Base-by-base conservation (phyloP, 2,888 invertebrate genomes). In the Encarsia formosa region DNA sequence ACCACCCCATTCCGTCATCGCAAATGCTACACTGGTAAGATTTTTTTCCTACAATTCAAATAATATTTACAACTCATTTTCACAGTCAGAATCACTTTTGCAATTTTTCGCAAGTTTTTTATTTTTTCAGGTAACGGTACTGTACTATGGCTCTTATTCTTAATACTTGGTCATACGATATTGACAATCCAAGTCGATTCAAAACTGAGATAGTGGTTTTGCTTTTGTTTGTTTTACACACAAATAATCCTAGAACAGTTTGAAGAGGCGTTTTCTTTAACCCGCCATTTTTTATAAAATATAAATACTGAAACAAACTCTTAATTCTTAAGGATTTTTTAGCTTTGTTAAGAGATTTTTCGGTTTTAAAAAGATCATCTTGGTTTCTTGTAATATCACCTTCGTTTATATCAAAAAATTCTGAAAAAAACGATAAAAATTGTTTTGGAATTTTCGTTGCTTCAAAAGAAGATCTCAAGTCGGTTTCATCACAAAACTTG, bases 221-320 rank as follows among this genome's bases (percentile, higher is more conserved):
- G 22, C 44, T 44, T 18, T 44, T 44, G 13, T 6, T 44, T 16
- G 23, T 18, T 24, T 15, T 15, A 22, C 35, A 35, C 11, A 44
- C n/a, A 34, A 34, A 44, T 15, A 22, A n/a, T 15, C 44, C 44
- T 16, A 44, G 11, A 4, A 44, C 22, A 3, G 4, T 13, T 13
- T 44, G 44, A 16, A 35, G 34, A 13, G 44, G 44, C 15, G 44
- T 44, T 44, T 44, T 44, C n/a, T 26, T 13, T 9, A 3, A 13
- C 9, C 34, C 22, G 3, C 35, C 35, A n/a, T 3, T 20, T 34
- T 34, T 44, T 5, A 34, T 23, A 44, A n/a, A 34, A 34, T 34
- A 44, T 16, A 44, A 16, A 9, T 24, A 22, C 13, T 44, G 44
- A 34, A 34, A 44, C 32, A 44, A 13, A 22, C 23, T 44, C 13